Base-by-base conservation (phyloP, 2,113 vertebrate genomes). In the Propithecus coquereli region DNA sequence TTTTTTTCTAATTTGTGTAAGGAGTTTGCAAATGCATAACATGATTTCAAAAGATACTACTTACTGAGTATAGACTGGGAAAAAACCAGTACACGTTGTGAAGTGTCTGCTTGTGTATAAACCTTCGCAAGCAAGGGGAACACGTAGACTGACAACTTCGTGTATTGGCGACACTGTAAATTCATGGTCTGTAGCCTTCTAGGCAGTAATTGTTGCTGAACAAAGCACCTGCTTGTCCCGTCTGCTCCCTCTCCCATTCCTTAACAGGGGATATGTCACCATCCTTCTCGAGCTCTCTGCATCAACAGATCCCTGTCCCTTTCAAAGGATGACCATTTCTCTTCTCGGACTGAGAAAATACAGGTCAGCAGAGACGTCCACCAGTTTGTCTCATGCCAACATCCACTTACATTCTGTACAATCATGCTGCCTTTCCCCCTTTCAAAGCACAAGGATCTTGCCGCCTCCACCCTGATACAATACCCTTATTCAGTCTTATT, bases 41-140 rank as follows among this genome's bases (percentile, higher is more conserved):
- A 32, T 76, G 37, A 57, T 81, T 96, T 57, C n/a, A 20, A n/a
- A 77, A 45, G 71, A n/a, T 61, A 18, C 43, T 43, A 5, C 47
- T 23, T 47, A 16, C 6, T 47, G 45, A 45, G 23, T 45, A 13
- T 1, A 22, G 16, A 8, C 32, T 45, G 57, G 40, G 25, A 18
- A 40, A n/a, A 81, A 59, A 7, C 59, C 1, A 40, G 5, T n/a
- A 10, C 11, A 1, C 18, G 4, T 68, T 0, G 1, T 30, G 9
- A 66, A 43, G 37, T 70, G 4, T 32, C 2, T 61, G 18, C 50
- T 59, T 59, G 43, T 16, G 14, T 70, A 1, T 88, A 50, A 61
- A 10, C 65, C 61, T 32, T 14, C 27, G 34, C 50, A 43, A 63
- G 63, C 16, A 8, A 68, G 59, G 40, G n/a, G 18, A 27, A 17